A percentile compares a stretch with the other conserved stretches of the same genome.
These are phyloP conservation scores for Ascaphus truei DNA, from an alignment of 2,113 vertebrate species.

Conservation along the genomic window DNA sequence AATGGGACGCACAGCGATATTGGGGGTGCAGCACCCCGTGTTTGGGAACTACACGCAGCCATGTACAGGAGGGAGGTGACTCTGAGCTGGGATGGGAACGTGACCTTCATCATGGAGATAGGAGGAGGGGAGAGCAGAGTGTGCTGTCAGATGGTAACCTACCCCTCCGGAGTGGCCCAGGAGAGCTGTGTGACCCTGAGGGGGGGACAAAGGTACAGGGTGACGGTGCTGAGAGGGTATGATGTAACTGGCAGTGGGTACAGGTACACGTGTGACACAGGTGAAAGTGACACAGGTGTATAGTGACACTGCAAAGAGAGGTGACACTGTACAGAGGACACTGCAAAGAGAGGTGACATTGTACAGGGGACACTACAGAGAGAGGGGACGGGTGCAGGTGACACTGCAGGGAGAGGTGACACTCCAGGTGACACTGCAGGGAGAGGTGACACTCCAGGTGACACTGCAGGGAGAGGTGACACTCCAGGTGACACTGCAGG, in stretches of 20 bases:
- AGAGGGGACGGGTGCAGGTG: too few relatives aligned
- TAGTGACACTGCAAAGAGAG: neutral
- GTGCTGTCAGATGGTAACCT: slow-evolving; percentile 5
- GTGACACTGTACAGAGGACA: neutral
- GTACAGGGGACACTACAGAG: too few relatives aligned
- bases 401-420: too few relatives aligned
- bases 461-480: too few relatives aligned
- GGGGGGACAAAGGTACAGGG: neutral
- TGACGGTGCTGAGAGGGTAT: neutral
- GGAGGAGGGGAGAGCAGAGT: neutral
- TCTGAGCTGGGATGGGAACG: neutral
- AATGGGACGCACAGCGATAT: slow-evolving; percentile 9
- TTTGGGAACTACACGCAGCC: neutral
- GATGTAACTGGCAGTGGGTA: too few relatives aligned
- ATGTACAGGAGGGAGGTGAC: neutral
- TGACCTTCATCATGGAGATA: neutral
- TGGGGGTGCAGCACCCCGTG: neutral
- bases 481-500: neutral
- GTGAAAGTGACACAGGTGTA: too few relatives aligned
- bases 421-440: neutral
- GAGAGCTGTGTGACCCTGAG: neutral
- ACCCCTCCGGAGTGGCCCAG: neutral
- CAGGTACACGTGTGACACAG: neutral
- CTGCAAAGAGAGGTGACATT: neutral
- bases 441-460: neutral